phyloP scores from a whole-genome alignment of 2,888 invertebrate species.

The Diaprepes abbreviatus region DNA sequence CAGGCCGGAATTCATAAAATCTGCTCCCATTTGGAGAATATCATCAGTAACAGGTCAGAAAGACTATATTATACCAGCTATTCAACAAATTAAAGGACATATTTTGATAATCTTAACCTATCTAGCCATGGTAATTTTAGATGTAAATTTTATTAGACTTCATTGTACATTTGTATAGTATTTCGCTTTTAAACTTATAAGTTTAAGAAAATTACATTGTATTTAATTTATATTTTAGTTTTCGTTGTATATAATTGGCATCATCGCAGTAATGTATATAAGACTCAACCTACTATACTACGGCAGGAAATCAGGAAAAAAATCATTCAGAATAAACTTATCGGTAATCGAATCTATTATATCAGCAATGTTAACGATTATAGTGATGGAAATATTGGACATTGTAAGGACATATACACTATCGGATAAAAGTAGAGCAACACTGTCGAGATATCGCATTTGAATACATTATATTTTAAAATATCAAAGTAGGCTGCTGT shows the following conservation, averaged over 20 bases:
- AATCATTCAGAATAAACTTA: neutral
- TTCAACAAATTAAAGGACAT: slow-evolving; percentile 3
- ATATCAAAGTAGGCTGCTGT: too few relatives aligned
- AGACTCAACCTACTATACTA: slow-evolving; percentile 32
- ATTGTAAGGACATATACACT: neutral
- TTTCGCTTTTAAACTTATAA: neutral
- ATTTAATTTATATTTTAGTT: too few relatives aligned
- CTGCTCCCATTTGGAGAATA: slow-evolving; percentile 27
- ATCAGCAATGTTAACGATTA: neutral
- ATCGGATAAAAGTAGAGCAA: neutral
- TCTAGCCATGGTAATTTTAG: neutral
- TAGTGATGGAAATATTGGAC: neutral
- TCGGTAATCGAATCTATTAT: neutral
- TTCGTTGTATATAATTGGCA: slow-evolving; percentile 5
- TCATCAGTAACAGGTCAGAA: slow-evolving; percentile 38
- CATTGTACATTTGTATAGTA: neutral
- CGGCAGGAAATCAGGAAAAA: slow-evolving; percentile 13
- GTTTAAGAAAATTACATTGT: too few relatives aligned
- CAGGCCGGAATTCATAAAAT: slow-evolving; percentile 23
- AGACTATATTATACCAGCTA: slow-evolving; percentile 23
- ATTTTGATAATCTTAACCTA: neutral
- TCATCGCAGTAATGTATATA: slow-evolving; percentile 29
- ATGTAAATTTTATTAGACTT: neutral
- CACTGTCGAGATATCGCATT: too few relatives aligned
- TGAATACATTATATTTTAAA: too few relatives aligned